Conservation (phyloP, 2,113 vertebrate genomes). For the Anas platyrhynchos region DNA sequence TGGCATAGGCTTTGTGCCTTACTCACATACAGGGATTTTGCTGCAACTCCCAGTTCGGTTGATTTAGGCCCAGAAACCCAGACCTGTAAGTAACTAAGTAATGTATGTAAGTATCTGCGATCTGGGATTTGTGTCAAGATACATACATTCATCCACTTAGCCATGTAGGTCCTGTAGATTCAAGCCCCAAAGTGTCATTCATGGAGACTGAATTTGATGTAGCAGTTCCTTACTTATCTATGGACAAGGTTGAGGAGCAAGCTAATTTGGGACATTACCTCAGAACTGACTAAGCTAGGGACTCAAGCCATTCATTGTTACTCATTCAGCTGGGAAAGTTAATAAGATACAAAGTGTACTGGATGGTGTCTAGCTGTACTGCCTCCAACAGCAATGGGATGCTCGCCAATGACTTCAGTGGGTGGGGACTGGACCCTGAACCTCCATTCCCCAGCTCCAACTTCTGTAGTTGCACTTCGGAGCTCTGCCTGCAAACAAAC, state of each 20-base stretch:
- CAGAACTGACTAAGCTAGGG: neutral
- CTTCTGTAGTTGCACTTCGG: neutral
- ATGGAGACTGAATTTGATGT: neutral
- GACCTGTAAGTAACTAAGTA: neutral
- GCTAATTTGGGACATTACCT: conserved; percentile 14
- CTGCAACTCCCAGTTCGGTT: neutral
- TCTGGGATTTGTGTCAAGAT: neutral
- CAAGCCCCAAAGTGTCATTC: neutral
- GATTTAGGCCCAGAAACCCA: neutral
- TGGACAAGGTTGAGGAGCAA: neutral
- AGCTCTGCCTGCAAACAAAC: neutral
- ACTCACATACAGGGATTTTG: neutral
- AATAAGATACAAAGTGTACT: neutral
- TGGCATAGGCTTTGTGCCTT: neutral
- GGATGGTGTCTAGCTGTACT: neutral
- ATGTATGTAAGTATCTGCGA: neutral
- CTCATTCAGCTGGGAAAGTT: neutral
- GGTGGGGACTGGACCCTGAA: neutral
- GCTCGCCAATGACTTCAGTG: neutral
- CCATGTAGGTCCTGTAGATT: neutral
- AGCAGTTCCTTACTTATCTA: neutral
- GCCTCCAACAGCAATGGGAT: neutral
- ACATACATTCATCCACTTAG: neutral
- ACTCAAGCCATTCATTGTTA: neutral
- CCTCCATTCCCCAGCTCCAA: neutral